A percentile compares a stretch with the other conserved stretches of the same genome.
phyloP scores from a whole-genome alignment of 2,888 invertebrate genomes.

The Pseudococcus longispinus region DNA sequence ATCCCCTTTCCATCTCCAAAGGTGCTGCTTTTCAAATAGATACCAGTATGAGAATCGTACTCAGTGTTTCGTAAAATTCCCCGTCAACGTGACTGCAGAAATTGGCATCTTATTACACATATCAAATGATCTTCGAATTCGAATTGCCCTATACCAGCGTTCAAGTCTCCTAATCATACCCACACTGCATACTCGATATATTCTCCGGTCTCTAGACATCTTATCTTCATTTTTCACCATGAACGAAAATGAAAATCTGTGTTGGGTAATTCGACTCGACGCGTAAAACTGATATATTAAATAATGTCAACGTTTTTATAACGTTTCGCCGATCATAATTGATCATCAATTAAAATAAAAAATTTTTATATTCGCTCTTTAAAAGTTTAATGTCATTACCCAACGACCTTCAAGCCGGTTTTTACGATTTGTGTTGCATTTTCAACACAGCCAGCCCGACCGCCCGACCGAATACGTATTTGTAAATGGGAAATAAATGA shows the following conservation, averaged over 20 bases:
- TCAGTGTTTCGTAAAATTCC: background rate
- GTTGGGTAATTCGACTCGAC: background rate
- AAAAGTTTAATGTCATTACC: conserved; percentile 39
- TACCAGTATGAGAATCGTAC: background rate
- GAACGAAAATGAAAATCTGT: background rate
- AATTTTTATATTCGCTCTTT: conserved; percentile 43
- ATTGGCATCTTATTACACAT: background rate
- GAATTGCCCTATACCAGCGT: background rate
- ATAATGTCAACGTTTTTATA: conserved; percentile 29
- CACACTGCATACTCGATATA: background rate
- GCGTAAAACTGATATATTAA: conserved; percentile 40
- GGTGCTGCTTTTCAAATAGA: background rate
- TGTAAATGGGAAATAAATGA: background rate
- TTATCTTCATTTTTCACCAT: background rate
- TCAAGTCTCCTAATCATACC: background rate
- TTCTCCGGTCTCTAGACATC: background rate
- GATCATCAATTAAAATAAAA: conserved; percentile 47
- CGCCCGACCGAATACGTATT: background rate
- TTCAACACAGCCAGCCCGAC: conserved; percentile 16
- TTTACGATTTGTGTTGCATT: conserved; percentile 38
- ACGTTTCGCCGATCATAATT: conserved; percentile 37
- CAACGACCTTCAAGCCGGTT: conserved; percentile 42
- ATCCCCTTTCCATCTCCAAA: background rate
- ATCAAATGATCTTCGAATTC: background rate
- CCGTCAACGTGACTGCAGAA: background rate